Conservation (phyloP, 2,888 invertebrate genomes). For the Acanthoscelides obtectus region DNA sequence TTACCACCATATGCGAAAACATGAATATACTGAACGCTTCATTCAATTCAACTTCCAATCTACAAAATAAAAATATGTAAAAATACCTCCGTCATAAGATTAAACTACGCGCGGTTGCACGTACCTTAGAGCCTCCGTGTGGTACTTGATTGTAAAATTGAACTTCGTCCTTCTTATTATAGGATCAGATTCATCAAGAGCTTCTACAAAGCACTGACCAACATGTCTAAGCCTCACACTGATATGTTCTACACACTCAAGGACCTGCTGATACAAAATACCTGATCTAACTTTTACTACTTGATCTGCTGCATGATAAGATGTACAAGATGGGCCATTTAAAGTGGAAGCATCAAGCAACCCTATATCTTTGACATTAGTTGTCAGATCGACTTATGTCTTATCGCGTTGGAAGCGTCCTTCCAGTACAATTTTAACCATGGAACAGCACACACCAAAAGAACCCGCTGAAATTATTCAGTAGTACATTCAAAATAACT, state of each 20-base stretch:
- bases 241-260: conserved; percentile 14
- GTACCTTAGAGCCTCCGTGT: conserved; percentile 12
- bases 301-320: too few species aligned
- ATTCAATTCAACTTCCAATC: conserved; percentile 13
- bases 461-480: too few species aligned
- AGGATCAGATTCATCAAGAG: conserved; percentile 10
- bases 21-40: conserved; percentile 15
- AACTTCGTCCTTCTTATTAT: conserved; percentile 12
- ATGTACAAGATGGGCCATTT: too few species aligned
- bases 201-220: conserved; percentile 10
- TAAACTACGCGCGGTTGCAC: background rate
- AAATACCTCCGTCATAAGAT: background rate
- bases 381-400: too few species aligned
- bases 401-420: too few species aligned
- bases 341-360: too few species aligned
- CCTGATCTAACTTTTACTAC: too few species aligned
- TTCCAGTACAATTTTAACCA: too few species aligned
- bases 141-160: conserved; percentile 14
- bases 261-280: too few species aligned
- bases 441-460: too few species aligned
- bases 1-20: conserved; percentile 17
- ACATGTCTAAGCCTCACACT: conserved; percentile 13
- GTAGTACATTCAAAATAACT: too few species aligned
- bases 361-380: too few species aligned
- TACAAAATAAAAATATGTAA: conserved; percentile 7